phyloP scores from a whole-genome alignment of 2,888 invertebrate species.

The Dolomedes plantarius region DNA sequence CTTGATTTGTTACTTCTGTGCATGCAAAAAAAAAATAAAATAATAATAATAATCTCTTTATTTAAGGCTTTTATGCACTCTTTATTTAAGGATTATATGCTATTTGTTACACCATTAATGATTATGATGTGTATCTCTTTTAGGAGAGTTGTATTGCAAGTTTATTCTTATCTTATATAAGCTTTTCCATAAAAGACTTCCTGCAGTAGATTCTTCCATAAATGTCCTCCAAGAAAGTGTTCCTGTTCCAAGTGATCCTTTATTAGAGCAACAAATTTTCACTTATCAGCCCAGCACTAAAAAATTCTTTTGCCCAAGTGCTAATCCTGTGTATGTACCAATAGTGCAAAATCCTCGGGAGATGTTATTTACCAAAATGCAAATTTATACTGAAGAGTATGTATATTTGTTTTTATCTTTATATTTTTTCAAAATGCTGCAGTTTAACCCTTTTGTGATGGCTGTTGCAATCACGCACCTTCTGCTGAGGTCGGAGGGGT shows the following conservation, averaged over 20 bases:
- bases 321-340: conserved; percentile 42
- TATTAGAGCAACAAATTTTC: conserved; percentile 42
- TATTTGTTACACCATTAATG: too few relatives aligned
- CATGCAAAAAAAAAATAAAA: too few relatives aligned
- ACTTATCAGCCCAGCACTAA: background rate
- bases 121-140: too few relatives aligned
- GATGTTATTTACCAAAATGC: conserved; percentile 26
- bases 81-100: too few relatives aligned
- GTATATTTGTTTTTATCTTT: too few relatives aligned
- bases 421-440: too few relatives aligned
- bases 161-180: conserved; percentile 42
- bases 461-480: too few relatives aligned
- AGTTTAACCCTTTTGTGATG: too few relatives aligned
- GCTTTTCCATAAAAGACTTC: conserved; percentile 8
- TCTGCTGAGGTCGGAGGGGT: too few relatives aligned
- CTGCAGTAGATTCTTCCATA: background rate
- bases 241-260: conserved; percentile 15
- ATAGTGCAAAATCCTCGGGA: background rate
- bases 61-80: too few relatives aligned
- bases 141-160: conserved; percentile 42
- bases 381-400: conserved; percentile 22
- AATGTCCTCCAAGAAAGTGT: background rate
- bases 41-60: too few relatives aligned
- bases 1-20: too few relatives aligned
- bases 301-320: conserved; percentile 43